Percentiles rank a stretch among this genome's conserved stretches.
Evolutionary conservation across 1,140 invertebrate species (phyloP).

Genomic region (Leptopilina clavipes): DNA sequence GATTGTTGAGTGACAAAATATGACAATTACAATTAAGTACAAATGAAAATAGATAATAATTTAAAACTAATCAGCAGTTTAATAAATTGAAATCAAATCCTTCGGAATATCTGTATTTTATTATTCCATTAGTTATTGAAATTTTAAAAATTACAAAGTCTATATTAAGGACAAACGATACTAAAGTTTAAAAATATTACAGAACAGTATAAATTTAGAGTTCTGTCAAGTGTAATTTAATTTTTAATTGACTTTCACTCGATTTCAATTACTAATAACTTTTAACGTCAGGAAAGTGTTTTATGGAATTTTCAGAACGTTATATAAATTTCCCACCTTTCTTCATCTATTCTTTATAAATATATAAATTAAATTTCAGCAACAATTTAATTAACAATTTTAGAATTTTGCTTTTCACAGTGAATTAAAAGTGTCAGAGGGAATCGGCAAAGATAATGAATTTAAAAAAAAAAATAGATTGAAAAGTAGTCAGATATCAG

Average conservation of each 20-base stretch:
- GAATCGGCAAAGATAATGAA: not conserved
- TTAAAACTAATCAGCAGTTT: too few relatives aligned
- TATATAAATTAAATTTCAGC: not conserved
- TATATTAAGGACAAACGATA: not conserved
- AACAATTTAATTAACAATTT: too few relatives aligned
- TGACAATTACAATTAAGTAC: too few relatives aligned
- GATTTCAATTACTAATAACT: not conserved
- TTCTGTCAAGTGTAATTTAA: not conserved
- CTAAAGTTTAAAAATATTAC: not conserved
- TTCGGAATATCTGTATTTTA: too few relatives aligned
- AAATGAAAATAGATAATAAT: too few relatives aligned
- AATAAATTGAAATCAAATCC: too few relatives aligned
- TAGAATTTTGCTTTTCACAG: not conserved
- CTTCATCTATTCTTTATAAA: not conserved
- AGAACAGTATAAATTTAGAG: not conserved
- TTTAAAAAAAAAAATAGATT: not conserved
- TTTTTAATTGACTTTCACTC: constrained; percentile 9
- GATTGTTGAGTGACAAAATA: too few relatives aligned
- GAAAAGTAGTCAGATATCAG: constrained; percentile 7
- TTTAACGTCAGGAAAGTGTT: not conserved
- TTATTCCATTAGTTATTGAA: not conserved
- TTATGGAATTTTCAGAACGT: not conserved
- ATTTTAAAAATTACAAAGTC: not conserved
- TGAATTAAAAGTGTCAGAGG: not conserved
- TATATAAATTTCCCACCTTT: not conserved